A percentile compares a stretch with the other conserved stretches of the same genome.
These are phyloP conservation scores for Epinotia brunnichana DNA, from an alignment of 2,888 invertebrate species.

Conservation along the genomic window DNA sequence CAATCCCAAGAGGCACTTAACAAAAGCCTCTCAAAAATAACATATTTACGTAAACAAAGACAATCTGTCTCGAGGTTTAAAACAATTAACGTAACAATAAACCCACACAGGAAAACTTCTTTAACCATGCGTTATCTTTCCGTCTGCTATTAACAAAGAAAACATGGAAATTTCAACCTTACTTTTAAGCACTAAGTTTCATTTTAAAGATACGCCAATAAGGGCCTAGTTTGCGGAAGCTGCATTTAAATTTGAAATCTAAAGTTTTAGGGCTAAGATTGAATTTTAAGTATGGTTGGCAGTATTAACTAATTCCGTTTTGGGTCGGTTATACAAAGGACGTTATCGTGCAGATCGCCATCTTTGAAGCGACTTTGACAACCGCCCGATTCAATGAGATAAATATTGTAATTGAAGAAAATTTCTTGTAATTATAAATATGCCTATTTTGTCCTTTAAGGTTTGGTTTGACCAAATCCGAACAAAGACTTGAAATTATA, in stretches of 20 bases:
- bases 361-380: conserved; percentile 13
- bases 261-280: not conserved
- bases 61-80: conserved; percentile 31
- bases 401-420: not conserved
- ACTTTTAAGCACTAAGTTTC: not conserved
- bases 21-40: conserved; percentile 14
- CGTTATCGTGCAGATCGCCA: conserved; percentile 16
- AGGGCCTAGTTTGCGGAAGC: not conserved
- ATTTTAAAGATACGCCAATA: conserved; percentile 2
- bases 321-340: conserved; percentile 15
- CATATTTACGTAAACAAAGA: conserved; percentile 28
- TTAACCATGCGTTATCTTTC: conserved; percentile 36
- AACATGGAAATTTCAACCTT: conserved; percentile 4
- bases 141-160: conserved; percentile 15
- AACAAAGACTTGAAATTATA: too few relatives aligned
- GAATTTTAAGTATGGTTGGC: not conserved
- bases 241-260: conserved; percentile 4
- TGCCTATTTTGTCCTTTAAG: not conserved
- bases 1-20: conserved; percentile 8
- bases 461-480: too few relatives aligned
- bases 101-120: conserved; percentile 24
- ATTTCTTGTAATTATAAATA: not conserved
- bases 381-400: conserved; percentile 1
- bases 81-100: conserved; percentile 38
- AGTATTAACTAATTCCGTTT: conserved; percentile 5